Base-by-base conservation (phyloP, 1,140 invertebrate genomes). In the Bombyx mandarina region DNA sequence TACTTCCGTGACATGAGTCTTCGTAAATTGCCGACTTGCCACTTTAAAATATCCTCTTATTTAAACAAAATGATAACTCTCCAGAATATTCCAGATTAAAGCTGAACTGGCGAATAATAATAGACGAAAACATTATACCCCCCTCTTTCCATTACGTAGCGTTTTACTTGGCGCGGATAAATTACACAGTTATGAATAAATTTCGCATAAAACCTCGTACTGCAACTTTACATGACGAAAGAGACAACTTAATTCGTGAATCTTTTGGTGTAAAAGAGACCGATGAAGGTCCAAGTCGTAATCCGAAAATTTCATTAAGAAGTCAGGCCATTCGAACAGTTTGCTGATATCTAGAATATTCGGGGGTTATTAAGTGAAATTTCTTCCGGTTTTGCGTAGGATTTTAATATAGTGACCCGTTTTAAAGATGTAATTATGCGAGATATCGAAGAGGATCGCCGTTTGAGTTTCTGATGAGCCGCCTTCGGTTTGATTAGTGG, bases 161-260 rank as follows among this genome's bases (percentile, higher is more conserved):
- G 73, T 78, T 82, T 82, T 75, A 79, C 81, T 82, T 73, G 63
- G 67, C 73, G 58, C 65, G 76, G 74, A 82, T 85, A 79, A 85
- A 87, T 86, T 86, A 87, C 82, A 73, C 70, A 73, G 80, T 85
- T 87, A 87, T 87, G 83, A 87, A 87, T 87, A 87, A 87, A 84
- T 87, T 82, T 87, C 78, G 66, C 83, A 86, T 86, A 86, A 85
- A 86, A 86, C 73, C 75, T 71, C 55, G 62, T 67, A 79, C 72
- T 86, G 80, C 83, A 85, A 76, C 76, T 82, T 83, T 69, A 74
- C 73, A 74, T 58, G 73, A 63, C 35, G 72, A 78, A 52, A 63
- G 79, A 63, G 77, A 78, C 57, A 61, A 66, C 52, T 54, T 52
- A 74, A 85, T 71, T 45, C 49, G 50, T 48, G 45, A 45, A 48